Base-by-base conservation (phyloP, 2,888 invertebrate genomes). In the Thelaira solivaga region DNA sequence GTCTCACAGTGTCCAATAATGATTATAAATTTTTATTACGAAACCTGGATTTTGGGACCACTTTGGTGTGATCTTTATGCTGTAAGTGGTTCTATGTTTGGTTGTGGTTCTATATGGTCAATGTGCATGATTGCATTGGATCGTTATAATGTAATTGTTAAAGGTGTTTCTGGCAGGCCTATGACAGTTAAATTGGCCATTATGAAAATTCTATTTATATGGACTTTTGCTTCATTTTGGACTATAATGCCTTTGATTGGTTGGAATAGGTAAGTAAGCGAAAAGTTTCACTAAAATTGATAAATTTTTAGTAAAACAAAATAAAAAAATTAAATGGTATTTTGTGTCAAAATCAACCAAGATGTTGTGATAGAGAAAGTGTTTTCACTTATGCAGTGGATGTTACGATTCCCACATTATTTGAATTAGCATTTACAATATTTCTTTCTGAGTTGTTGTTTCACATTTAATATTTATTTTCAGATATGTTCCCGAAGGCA, bases 91-190 rank as follows among this genome's bases (percentile, higher is more conserved):
- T 92, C 96, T 31, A 90, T 96, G 79, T 96, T 94, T 86, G 97
- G 97, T 76, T 94, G 95, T 85, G 92, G 92, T 81, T 96, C 96
- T 75, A 97, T 97, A 86, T 96, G 96, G 95, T 94, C 95, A 11
- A 95, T 97, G 95, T 94, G 94, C 1, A 93, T 94, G 92, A 96
- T 97, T 83, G 95, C 96, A 65, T 91, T 95, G 83, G 97, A 97
- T 87, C 92, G 97, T 80, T 97, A 96, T 91, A 95, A 95, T 86
- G 96, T 97, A 65, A 97, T 97, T 85, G 96, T 96, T 18, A 95
- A 95, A 88, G 95, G 96, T 81, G 89, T 92, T 81, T 85, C 90
- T 0, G 92, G 90, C 1, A 90, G 89, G 45, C 91, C 91, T 18
- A 87, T 92, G 83, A 91, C 91, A 2, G 89, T 90, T 43, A 90